A percentile compares a stretch with the other conserved stretches of the same genome.
These are phyloP conservation scores for Reticulitermes lucifugus DNA, from an alignment of 2,888 invertebrate species.

Conservation along the genomic window DNA sequence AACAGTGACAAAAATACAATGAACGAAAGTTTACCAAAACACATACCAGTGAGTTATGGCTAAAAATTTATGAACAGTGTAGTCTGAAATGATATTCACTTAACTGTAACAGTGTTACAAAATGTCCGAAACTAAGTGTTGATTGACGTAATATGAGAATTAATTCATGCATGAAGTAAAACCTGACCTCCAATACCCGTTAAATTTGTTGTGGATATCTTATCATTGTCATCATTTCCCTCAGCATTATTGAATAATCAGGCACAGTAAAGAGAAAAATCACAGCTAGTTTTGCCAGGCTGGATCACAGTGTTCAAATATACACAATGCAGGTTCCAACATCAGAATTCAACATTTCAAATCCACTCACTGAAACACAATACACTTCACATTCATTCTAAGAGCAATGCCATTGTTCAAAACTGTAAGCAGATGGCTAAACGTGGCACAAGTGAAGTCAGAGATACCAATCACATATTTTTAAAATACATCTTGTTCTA, in stretches of 20 bases:
- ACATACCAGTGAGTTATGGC: not conserved
- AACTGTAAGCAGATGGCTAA: conserved; percentile 13
- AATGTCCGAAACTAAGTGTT: not conserved
- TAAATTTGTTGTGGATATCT: conserved; percentile 35
- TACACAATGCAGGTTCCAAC: conserved; percentile 45
- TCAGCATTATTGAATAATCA: conserved; percentile 40
- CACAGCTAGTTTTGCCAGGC: conserved; percentile 45
- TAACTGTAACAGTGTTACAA: not conserved
- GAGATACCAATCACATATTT: conserved; percentile 3
- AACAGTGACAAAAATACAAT: not conserved
- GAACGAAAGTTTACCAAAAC: not conserved
- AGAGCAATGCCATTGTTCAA: conserved; percentile 49
- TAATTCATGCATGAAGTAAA: not conserved
- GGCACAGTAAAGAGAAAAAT: conserved; percentile 47
- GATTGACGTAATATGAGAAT: not conserved
- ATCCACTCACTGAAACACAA: not conserved
- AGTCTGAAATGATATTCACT: not conserved
- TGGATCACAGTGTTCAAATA: conserved; percentile 29
- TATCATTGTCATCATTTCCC: conserved; percentile 16
- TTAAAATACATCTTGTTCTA: not conserved
- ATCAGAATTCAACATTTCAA: conserved; percentile 20
- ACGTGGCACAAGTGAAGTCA: conserved; percentile 2
- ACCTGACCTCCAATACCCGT: not conserved
- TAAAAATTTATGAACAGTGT: not conserved
- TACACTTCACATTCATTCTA: conserved; percentile 21